phyloP scores from a whole-genome alignment of 2,113 vertebrate species.

The Tricholaema leucomelas region DNA sequence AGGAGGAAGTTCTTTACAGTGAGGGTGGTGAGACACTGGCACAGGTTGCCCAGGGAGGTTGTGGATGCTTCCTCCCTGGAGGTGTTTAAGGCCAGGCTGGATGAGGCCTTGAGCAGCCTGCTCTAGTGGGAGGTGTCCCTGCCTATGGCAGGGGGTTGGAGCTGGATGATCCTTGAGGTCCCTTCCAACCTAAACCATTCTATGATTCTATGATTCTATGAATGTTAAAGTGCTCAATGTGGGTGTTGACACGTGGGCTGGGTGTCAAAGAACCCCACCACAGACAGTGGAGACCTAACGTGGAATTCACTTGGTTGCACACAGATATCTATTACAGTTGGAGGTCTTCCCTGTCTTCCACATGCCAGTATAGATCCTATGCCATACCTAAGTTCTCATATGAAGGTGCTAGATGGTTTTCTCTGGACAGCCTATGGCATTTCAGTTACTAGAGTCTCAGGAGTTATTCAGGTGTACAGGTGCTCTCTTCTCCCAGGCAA shows the following conservation, averaged over 20 bases:
- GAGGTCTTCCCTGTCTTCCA: background rate
- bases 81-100: too few relatives aligned
- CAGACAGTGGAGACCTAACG: background rate
- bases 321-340: background rate
- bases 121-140: too few relatives aligned
- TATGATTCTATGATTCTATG: too few relatives aligned
- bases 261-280: background rate
- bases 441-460: background rate
- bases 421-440: background rate
- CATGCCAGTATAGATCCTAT: background rate
- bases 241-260: background rate
- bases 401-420: background rate
- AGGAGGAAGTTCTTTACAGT: too few relatives aligned
- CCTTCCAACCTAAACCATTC: too few relatives aligned
- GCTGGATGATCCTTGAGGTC: too few relatives aligned
- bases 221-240: background rate
- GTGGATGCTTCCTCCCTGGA: too few relatives aligned
- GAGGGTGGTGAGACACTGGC: too few relatives aligned
- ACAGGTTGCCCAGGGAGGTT: too few relatives aligned
- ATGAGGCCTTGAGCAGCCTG: too few relatives aligned
- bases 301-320: background rate
- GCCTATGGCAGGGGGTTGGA: too few relatives aligned
- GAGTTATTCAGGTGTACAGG: background rate
- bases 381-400: background rate
- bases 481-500: too few relatives aligned